These are phyloP conservation scores for Ditylenchus weischeri DNA, from an alignment of 2,888 invertebrate species.

Conservation along the genomic window DNA sequence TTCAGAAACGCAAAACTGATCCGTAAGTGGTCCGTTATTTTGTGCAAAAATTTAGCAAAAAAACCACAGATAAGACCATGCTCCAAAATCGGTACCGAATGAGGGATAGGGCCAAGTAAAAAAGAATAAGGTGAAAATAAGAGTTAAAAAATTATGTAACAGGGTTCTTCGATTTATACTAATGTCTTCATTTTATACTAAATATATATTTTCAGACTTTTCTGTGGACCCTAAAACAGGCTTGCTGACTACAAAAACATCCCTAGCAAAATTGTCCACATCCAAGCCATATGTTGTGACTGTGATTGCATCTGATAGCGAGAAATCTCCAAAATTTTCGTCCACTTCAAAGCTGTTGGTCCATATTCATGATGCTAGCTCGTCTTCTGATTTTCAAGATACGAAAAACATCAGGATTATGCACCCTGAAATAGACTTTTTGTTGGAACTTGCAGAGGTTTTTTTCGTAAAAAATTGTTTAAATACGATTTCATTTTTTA, in stretches of 20 bases:
- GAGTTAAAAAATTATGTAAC: no score
- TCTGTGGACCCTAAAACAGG: conserved; percentile 30
- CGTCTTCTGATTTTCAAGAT: conserved; percentile 18
- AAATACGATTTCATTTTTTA: neutral
- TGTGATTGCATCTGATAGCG: conserved; percentile 31
- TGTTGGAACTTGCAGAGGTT: conserved; percentile 23
- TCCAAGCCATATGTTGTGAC: conserved; percentile 33
- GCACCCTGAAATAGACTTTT: conserved; percentile 16
- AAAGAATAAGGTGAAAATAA: no score
- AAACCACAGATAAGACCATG: no score
- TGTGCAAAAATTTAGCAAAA: no score
- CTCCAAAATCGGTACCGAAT: no score
- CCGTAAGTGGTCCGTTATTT: no score
- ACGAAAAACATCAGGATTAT: conserved; percentile 14
- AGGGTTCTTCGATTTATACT: no score
- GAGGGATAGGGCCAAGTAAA: no score
- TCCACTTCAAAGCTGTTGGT: neutral
- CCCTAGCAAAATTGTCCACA: conserved; percentile 30
- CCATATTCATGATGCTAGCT: conserved; percentile 14
- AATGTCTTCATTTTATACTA: no score
- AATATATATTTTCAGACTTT: conserved; percentile 35
- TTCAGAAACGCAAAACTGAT: no score
- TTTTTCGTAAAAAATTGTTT: neutral
- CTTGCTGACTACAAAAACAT: conserved; percentile 17
- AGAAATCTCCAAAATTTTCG: neutral